Percentiles rank a stretch among this genome's conserved stretches.
These are phyloP conservation scores for Tenualosa ilisha DNA, from an alignment of 2,797 vertebrate species.

Conservation along the genomic window DNA sequence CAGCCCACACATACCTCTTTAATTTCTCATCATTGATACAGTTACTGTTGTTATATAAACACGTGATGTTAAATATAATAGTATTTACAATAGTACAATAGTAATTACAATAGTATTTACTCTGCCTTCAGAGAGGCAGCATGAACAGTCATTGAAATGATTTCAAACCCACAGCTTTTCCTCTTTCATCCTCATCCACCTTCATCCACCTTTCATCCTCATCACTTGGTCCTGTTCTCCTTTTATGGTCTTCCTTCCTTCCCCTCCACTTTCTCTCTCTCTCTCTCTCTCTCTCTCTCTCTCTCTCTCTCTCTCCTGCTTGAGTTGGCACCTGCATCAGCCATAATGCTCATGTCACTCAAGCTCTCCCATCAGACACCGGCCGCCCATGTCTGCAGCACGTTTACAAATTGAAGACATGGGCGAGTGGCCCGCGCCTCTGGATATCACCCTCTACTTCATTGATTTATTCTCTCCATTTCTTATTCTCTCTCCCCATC, in stretches of 20 bases:
- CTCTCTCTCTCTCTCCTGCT: neutral
- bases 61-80: too few species aligned
- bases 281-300: neutral
- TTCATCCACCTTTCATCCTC: too few species aligned
- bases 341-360: neutral
- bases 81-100: too few species aligned
- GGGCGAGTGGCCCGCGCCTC: neutral
- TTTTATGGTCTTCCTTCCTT: neutral
- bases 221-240: neutral
- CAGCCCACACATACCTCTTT: too few species aligned
- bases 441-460: neutral
- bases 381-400: neutral
- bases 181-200: neutral
- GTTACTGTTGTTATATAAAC: too few species aligned
- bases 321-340: neutral
- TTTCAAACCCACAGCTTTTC: neutral
- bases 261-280: neutral
- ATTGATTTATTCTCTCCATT: conserved; percentile 4
- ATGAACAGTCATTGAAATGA: neutral
- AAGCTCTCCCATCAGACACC: neutral
- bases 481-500: neutral
- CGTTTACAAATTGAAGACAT: conserved; percentile 10
- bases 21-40: too few species aligned
- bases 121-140: neutral
- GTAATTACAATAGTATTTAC: too few species aligned